Conservation (phyloP, 2,888 invertebrate species). For the Synergus gifuensis region DNA sequence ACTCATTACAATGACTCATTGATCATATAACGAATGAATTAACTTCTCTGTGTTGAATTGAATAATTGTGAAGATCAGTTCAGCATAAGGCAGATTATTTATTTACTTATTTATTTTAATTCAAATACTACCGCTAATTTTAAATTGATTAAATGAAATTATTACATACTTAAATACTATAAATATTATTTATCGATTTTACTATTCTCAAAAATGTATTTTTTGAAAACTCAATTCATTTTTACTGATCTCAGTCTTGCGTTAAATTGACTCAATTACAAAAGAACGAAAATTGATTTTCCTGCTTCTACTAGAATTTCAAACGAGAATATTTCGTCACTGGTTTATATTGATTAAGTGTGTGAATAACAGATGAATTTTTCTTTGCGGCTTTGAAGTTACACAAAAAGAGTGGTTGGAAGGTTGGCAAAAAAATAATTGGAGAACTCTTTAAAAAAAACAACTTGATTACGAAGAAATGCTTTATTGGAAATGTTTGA, state of each 20-base stretch:
- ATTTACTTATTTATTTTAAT: neutral
- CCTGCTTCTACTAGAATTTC: too few relatives aligned
- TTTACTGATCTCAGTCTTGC: too few relatives aligned
- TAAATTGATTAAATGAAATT: too few relatives aligned
- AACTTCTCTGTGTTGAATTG: neutral
- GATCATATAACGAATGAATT: neutral
- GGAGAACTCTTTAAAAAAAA: slow-evolving; percentile 11
- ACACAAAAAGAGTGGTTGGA: neutral
- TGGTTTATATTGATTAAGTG: neutral
- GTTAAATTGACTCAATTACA: too few relatives aligned
- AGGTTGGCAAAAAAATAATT: neutral
- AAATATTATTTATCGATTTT: too few relatives aligned
- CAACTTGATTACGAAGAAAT: too few relatives aligned
- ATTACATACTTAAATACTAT: too few relatives aligned
- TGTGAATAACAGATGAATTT: neutral
- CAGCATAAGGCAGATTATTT: neutral
- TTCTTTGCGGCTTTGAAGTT: neutral
- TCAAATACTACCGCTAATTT: too few relatives aligned
- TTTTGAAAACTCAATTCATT: too few relatives aligned
- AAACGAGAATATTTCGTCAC: neutral
- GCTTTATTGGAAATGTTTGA: too few relatives aligned
- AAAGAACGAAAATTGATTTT: too few relatives aligned
- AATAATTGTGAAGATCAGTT: neutral
- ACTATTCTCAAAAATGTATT: too few relatives aligned
- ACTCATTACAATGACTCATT: neutral